A percentile compares a stretch with the other conserved stretches of the same genome.
phyloP scores from a whole-genome alignment of 2,888 invertebrate genomes.

The Lydus trimaculatus region DNA sequence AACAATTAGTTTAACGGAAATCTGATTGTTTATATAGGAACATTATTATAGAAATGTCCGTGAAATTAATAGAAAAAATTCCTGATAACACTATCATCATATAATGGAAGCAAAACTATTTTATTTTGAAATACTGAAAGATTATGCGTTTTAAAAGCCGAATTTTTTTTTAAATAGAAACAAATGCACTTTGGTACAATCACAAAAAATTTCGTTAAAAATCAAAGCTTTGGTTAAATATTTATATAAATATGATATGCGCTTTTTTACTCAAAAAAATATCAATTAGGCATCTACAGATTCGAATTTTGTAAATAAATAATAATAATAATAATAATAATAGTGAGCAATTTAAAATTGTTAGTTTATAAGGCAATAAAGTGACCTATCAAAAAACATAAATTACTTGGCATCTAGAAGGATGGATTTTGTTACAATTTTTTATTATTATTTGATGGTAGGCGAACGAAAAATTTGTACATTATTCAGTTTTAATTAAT shows the following conservation, averaged over 20 bases:
- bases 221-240: conserved; percentile 21
- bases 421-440: conserved; percentile 18
- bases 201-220: conserved; percentile 19
- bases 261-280: conserved; percentile 3
- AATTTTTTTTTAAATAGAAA: not conserved
- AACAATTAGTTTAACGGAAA: not conserved
- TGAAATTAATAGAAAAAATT: not conserved
- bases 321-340: not conserved
- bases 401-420: conserved; percentile 9
- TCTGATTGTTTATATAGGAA: not conserved
- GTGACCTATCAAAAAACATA: conserved; percentile 2
- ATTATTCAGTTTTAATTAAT: conserved; percentile 8
- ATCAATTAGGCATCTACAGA: not conserved
- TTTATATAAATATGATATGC: conserved; percentile 21
- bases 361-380: not conserved
- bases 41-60: not conserved
- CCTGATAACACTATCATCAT: not conserved
- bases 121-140: not conserved
- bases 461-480: conserved; percentile 22
- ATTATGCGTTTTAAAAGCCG: not conserved
- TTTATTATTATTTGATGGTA: not conserved
- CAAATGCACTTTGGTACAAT: conserved; percentile 25
- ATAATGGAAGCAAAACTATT: not conserved
- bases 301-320: not conserved
- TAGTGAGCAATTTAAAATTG: conserved; percentile 1